phyloP scores from a whole-genome alignment of 2,797 vertebrate genomes.

The Coendou prehensilis region DNA sequence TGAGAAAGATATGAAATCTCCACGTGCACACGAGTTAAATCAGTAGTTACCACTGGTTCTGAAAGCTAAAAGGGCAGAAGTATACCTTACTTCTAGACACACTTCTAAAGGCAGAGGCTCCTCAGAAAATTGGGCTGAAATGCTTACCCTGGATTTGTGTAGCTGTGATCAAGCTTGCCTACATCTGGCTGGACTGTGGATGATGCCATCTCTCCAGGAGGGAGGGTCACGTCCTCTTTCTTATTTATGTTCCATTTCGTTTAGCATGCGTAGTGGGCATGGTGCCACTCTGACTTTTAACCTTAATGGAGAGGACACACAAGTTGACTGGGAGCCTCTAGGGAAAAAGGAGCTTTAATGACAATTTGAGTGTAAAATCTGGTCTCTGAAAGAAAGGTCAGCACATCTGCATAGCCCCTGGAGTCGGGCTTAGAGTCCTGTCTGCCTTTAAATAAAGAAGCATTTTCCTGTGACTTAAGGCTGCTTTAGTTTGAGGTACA shows the following conservation, averaged over 20 bases:
- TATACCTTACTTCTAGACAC: background rate
- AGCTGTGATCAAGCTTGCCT: background rate
- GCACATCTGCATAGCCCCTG: conserved; percentile 96
- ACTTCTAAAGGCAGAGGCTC: background rate
- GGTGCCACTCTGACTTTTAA: conserved; percentile 94
- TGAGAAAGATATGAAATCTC: background rate
- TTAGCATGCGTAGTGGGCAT: conserved; percentile 93
- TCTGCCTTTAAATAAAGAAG: conserved; percentile 91
- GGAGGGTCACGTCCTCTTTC: conserved; percentile 80
- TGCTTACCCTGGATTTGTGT: background rate
- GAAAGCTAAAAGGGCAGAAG: conserved; percentile 31
- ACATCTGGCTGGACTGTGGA: background rate
- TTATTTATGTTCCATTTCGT: conserved; percentile 91
- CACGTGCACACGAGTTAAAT: background rate
- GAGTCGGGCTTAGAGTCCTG: conserved; percentile 94
- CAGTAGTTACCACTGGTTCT: background rate
- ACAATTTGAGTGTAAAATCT: conserved; percentile 99
- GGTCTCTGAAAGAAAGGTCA: conserved; percentile 98
- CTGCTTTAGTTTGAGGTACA: conserved; percentile 91
- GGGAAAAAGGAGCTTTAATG: conserved; percentile 93
- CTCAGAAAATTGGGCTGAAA: background rate
- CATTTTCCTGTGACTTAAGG: conserved; percentile 89
- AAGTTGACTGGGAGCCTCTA: conserved; percentile 90
- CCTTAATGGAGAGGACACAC: conserved; percentile 89
- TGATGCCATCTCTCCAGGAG: conserved; percentile 9